phyloP scores from a whole-genome alignment of 2,797 vertebrate species.

The Microctenopoma steveboyesi region DNA sequence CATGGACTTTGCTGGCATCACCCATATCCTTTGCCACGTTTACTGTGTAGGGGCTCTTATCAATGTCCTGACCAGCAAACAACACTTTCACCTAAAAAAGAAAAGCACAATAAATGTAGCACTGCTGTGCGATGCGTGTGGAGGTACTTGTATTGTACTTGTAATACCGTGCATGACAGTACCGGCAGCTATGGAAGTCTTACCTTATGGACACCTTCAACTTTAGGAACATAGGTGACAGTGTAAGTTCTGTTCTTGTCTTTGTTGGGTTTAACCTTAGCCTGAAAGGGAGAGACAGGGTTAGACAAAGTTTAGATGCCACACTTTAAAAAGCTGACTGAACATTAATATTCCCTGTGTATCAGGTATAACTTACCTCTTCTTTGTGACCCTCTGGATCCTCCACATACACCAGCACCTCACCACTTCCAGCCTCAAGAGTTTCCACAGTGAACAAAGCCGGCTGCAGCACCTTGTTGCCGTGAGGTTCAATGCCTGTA shows the following conservation, averaged over 20 bases:
- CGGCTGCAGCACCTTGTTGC: constrained; percentile 92
- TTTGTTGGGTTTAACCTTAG: constrained; percentile 93
- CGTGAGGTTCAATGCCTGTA: constrained; percentile 92
- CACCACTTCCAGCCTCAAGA: constrained; percentile 89
- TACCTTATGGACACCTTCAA: constrained; percentile 95
- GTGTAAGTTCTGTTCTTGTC: constrained; percentile 91
- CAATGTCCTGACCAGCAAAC: constrained; percentile 95
- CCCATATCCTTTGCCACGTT: constrained; percentile 90
- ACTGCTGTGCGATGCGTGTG: neutral
- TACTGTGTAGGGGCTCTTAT: constrained; percentile 93
- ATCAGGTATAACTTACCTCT: constrained; percentile 82
- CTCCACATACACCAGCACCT: constrained; percentile 95
- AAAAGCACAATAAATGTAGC: neutral
- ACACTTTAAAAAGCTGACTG: neutral
- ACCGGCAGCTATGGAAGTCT: neutral
- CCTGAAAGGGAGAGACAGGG: constrained; percentile 76
- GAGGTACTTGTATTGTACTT: neutral
- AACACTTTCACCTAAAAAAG: constrained; percentile 92
- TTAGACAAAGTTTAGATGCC: constrained; percentile 18
- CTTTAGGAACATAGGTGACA: constrained; percentile 93
- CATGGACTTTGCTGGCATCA: constrained; percentile 92
- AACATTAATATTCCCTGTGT: neutral
- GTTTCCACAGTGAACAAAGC: constrained; percentile 96
- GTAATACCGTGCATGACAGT: neutral
- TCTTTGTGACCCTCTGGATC: constrained; percentile 97